Conservation (phyloP, 2,797 vertebrate genomes). For the Margarornis squamiger region DNA sequence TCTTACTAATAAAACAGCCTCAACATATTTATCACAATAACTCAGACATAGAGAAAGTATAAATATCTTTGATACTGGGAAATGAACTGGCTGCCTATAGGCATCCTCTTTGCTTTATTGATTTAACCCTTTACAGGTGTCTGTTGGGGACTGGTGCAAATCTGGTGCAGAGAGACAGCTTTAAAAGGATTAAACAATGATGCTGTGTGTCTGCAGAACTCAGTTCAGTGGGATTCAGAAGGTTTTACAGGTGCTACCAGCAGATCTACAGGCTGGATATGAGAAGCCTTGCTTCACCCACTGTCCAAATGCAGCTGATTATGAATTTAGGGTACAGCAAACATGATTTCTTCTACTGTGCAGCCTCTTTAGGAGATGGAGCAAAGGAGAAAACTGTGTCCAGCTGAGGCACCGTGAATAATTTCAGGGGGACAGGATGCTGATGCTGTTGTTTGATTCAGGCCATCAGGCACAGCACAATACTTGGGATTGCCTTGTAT, state of each 20-base stretch:
- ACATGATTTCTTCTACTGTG: background rate
- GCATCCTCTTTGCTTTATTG: constrained; percentile 37
- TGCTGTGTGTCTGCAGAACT: background rate
- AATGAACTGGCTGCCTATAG: constrained; percentile 57
- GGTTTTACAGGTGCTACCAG: background rate
- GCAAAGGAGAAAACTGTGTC: background rate
- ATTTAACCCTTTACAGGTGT: constrained; percentile 53
- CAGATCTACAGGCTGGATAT: background rate
- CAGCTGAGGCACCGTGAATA: background rate
- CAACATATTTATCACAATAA: constrained; percentile 76
- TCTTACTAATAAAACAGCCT: constrained; percentile 75
- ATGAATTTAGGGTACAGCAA: background rate
- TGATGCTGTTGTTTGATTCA: background rate
- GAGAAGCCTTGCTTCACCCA: background rate
- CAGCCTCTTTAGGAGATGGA: background rate
- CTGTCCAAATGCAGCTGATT: background rate
- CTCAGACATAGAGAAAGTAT: constrained; percentile 66
- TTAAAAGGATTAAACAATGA: background rate
- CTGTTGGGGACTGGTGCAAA: background rate
- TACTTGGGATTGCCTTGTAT: background rate
- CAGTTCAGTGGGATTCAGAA: background rate
- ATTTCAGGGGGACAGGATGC: background rate
- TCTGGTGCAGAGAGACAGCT: background rate
- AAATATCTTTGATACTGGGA: constrained; percentile 65
- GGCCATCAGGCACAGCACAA: background rate